phyloP scores from a whole-genome alignment of 2,797 vertebrate genomes.

The Melanitta fusca region DNA sequence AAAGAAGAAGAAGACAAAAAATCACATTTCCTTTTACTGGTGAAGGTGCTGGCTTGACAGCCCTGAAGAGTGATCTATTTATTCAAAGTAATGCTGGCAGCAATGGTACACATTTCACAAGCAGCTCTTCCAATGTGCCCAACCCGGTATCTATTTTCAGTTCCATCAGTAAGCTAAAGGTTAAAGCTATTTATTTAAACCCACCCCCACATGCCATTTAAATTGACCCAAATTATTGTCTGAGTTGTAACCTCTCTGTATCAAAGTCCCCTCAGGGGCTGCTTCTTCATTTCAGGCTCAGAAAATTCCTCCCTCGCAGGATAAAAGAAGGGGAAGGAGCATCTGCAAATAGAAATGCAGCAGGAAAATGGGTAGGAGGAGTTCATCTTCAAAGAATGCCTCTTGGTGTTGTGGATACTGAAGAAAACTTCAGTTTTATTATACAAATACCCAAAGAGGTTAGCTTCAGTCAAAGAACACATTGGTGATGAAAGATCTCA shows the following conservation, averaged over 20 bases:
- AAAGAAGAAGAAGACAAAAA: neutral
- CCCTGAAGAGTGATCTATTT: conserved; percentile 49
- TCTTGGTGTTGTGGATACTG: neutral
- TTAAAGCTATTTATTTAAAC: conserved; percentile 74
- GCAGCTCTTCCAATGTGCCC: neutral
- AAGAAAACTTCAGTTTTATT: conserved; percentile 15
- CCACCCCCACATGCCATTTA: conserved; percentile 63
- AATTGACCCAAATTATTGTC: conserved; percentile 70
- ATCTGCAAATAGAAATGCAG: conserved; percentile 33
- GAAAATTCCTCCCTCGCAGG: conserved; percentile 51
- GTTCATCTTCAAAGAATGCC: conserved; percentile 15
- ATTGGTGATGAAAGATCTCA: neutral
- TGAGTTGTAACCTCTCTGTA: conserved; percentile 56
- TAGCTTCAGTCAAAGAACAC: neutral
- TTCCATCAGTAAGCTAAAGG: conserved; percentile 62
- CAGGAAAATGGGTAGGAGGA: conserved; percentile 11
- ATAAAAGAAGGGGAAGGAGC: neutral
- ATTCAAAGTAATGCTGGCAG: conserved; percentile 65
- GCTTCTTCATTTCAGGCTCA: conserved; percentile 52
- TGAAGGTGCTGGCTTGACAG: conserved; percentile 46
- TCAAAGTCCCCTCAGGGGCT: conserved; percentile 50
- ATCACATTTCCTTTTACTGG: neutral
- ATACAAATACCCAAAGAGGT: neutral
- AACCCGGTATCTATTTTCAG: conserved; percentile 44
- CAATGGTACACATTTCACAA: conserved; percentile 27